Percentiles rank a stretch among this genome's conserved stretches.
Evolutionary conservation across 2,888 invertebrate genomes (phyloP).

Genomic region (Nezara viridula): DNA sequence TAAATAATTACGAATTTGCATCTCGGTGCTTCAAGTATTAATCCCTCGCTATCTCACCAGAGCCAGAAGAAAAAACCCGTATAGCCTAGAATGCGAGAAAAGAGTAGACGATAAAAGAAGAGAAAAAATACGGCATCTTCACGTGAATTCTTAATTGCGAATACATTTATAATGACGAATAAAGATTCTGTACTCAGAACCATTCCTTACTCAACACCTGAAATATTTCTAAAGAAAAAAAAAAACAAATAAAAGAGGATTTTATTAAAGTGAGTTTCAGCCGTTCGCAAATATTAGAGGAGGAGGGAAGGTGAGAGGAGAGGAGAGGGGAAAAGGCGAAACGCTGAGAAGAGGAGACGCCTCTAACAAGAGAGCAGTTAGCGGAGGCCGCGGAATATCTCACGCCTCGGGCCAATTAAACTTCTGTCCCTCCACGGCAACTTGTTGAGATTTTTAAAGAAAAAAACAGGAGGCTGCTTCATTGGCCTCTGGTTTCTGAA

Average conservation of each 20-base stretch:
- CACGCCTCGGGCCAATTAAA: conserved; percentile 7
- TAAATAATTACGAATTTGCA: too few species aligned
- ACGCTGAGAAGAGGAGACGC: background rate
- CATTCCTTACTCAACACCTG: too few species aligned
- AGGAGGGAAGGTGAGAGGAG: background rate
- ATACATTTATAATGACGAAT: too few species aligned
- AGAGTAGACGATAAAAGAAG: too few species aligned
- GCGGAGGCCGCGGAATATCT: background rate
- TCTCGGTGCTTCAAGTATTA: too few species aligned
- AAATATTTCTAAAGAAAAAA: background rate
- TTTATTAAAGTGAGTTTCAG: background rate
- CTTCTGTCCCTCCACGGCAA: background rate
- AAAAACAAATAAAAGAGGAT: background rate
- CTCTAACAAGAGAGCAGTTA: conserved; percentile 28
- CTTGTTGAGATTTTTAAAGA: background rate
- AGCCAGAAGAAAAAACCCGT: too few species aligned
- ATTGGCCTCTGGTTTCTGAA: background rate
- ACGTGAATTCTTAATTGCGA: too few species aligned
- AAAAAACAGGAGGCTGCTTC: background rate
- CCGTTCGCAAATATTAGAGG: background rate
- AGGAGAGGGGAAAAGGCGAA: background rate
- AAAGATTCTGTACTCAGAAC: too few species aligned
- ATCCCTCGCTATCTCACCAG: too few species aligned
- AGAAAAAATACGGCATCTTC: too few species aligned
- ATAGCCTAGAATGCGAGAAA: too few species aligned